A percentile compares a stretch with the other conserved stretches of the same genome.
Conservation (phyloP, 2,888 invertebrate species). For the Drosophila trichaetosa region DNA sequence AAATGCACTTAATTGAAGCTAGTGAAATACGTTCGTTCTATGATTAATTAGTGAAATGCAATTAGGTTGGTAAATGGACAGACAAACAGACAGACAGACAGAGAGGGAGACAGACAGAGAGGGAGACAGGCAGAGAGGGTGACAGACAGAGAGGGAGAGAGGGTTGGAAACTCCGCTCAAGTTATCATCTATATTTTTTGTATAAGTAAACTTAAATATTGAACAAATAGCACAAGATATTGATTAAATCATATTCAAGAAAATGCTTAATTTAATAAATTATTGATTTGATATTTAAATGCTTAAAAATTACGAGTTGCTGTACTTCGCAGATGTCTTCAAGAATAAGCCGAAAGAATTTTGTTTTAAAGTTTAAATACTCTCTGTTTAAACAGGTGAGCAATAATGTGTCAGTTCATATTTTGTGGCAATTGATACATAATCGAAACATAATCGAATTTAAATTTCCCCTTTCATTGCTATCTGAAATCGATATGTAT, state of each 20-base stretch:
- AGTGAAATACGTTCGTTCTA: conserved; percentile 45
- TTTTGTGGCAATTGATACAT: neutral
- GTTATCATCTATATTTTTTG: neutral
- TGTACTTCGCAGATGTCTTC: neutral
- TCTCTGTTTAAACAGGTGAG: neutral
- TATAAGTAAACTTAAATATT: neutral
- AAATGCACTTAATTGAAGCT: conserved; percentile 74
- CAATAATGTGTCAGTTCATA: neutral
- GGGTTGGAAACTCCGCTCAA: neutral
- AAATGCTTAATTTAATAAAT: neutral
- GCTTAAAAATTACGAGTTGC: neutral
- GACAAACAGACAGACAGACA: neutral
- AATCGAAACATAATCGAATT: neutral
- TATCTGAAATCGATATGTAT: neutral
- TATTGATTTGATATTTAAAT: neutral
- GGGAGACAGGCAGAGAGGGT: neutral
- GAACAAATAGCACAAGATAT: neutral
- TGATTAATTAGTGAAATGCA: conserved; percentile 70
- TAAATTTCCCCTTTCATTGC: neutral
- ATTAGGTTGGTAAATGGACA: conserved; percentile 1
- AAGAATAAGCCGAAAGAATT: neutral
- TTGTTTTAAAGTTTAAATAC: neutral
- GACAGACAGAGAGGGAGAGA: neutral
- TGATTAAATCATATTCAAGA: neutral
- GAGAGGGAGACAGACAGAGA: neutral